A percentile compares a stretch with the other conserved stretches of the same genome.
These are phyloP conservation scores for Clepsis dumicolana DNA, from an alignment of 2,888 invertebrate genomes.

Conservation along the genomic window DNA sequence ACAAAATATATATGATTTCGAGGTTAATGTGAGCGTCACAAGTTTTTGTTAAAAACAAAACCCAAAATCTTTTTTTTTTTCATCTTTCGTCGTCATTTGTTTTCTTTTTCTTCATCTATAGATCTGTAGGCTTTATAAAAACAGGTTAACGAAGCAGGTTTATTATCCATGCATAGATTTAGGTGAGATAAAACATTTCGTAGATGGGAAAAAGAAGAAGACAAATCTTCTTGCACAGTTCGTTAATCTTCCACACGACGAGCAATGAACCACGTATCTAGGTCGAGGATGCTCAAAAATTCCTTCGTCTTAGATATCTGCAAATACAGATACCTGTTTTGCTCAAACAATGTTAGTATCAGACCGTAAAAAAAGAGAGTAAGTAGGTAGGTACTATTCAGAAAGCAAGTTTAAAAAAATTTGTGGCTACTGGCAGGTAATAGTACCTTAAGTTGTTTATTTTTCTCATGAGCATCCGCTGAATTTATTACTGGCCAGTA, in stretches of 20 bases:
- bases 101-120: too few species aligned
- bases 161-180: not conserved
- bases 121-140: not conserved
- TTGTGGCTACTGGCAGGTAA: too few species aligned
- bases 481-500: too few species aligned
- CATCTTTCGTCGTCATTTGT: not conserved
- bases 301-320: not conserved
- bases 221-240: conserved; percentile 45
- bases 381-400: too few species aligned
- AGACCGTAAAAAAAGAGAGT: too few species aligned
- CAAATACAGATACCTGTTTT: not conserved
- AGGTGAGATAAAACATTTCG: conserved; percentile 7
- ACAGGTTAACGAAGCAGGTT: not conserved
- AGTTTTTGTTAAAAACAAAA: not conserved
- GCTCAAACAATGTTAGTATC: not conserved
- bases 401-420: too few species aligned
- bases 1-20: too few species aligned
- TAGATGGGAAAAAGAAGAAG: conserved; percentile 43
- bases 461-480: not conserved
- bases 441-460: not conserved
- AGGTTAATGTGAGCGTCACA: too few species aligned
- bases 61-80: not conserved
- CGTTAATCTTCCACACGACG: conserved; percentile 45
- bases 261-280: conserved; percentile 48
- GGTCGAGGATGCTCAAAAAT: conserved; percentile 47